phyloP scores from a whole-genome alignment of 2,113 vertebrate species.

The Corythaeola cristata region DNA sequence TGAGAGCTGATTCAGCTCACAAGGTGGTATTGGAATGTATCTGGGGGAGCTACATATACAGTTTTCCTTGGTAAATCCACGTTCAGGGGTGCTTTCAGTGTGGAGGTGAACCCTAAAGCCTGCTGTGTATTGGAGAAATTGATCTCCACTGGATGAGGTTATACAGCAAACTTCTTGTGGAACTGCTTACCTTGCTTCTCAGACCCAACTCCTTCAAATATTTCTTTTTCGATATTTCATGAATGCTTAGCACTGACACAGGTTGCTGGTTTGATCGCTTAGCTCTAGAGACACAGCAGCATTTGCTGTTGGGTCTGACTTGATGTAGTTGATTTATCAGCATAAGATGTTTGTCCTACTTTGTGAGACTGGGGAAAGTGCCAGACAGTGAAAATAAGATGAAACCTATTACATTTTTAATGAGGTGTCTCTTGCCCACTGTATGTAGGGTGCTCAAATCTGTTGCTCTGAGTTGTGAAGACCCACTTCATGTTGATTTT shows the following conservation, averaged over 20 bases:
- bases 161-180: neutral
- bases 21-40: neutral
- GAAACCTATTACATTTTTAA: neutral
- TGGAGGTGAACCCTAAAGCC: neutral
- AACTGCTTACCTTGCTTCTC: neutral
- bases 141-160: neutral
- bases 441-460: neutral
- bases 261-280: neutral
- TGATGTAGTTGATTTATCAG: neutral
- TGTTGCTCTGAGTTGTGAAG: neutral
- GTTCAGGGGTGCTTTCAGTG: neutral
- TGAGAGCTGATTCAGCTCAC: neutral
- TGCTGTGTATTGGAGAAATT: neutral
- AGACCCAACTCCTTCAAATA: neutral
- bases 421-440: neutral
- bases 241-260: neutral
- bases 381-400: neutral
- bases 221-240: neutral
- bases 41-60: neutral
- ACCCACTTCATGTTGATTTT: neutral
- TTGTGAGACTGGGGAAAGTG: neutral
- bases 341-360: neutral
- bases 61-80: neutral
- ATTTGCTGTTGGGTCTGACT: neutral
- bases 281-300: neutral